Conservation (phyloP, 1,140 invertebrate species). For the Zaprionus vittiger region DNA sequence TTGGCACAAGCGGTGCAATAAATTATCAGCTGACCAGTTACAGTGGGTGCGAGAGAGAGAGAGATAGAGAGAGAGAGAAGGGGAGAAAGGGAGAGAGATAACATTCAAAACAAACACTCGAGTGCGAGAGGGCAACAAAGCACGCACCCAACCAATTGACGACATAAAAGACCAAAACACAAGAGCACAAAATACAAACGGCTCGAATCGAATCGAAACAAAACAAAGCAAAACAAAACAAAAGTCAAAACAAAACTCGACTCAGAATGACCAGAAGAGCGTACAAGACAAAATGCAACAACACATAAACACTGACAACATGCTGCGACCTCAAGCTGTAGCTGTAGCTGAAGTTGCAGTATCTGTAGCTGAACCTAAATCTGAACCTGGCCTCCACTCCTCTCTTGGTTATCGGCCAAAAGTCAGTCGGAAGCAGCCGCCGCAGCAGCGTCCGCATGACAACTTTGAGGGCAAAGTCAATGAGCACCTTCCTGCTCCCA, state of each 20-base stretch:
- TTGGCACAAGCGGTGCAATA: slow-evolving; percentile 74
- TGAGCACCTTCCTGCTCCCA: slow-evolving; percentile 75
- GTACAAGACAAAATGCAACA: slow-evolving; percentile 49
- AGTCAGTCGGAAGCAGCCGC: slow-evolving; percentile 59
- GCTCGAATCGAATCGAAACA: not conserved
- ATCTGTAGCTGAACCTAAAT: slow-evolving; percentile 41
- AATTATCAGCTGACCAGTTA: slow-evolving; percentile 68
- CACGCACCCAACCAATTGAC: slow-evolving; percentile 76
- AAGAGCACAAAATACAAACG: slow-evolving; percentile 32
- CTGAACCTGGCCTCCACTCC: slow-evolving; percentile 28
- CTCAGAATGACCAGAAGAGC: slow-evolving; percentile 59
- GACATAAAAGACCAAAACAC: slow-evolving; percentile 65
- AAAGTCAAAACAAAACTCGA: slow-evolving; percentile 56
- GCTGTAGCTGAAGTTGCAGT: slow-evolving; percentile 24
- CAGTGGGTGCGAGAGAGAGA: slow-evolving; percentile 16
- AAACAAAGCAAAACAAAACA: slow-evolving; percentile 32
- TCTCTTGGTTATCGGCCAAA: slow-evolving; percentile 46
- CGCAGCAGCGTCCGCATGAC: slow-evolving; percentile 55
- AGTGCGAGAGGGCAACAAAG: slow-evolving; percentile 63
- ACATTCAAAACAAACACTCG: slow-evolving; percentile 71
- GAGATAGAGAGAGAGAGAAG: slow-evolving; percentile 13
- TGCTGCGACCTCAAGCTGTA: slow-evolving; percentile 56
- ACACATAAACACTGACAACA: slow-evolving; percentile 76
- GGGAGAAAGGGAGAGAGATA: slow-evolving; percentile 11
- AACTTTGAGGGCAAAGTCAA: slow-evolving; percentile 81